Conservation (phyloP, 1,140 invertebrate genomes). For the Helicorthomorpha holstii region DNA sequence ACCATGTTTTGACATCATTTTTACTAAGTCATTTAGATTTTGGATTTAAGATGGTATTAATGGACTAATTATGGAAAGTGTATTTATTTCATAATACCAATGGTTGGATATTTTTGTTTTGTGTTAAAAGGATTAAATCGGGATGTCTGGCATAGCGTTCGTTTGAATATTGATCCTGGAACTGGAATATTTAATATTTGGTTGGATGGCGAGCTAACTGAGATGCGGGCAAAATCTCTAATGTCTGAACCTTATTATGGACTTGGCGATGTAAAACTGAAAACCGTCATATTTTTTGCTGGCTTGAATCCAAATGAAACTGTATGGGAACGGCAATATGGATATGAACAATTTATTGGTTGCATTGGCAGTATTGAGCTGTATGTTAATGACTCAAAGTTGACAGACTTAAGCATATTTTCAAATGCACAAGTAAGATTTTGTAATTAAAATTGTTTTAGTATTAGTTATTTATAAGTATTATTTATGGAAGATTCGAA, state of each 20-base stretch:
- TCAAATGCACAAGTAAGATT: conserved; percentile 51
- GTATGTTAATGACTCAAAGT: conserved; percentile 55
- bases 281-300: conserved; percentile 72
- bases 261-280: conserved; percentile 42
- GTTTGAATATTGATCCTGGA: conserved; percentile 64
- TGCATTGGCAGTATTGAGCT: conserved; percentile 72
- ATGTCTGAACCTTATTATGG: conserved; percentile 63
- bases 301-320: conserved; percentile 68
- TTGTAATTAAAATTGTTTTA: not conserved
- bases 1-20: no score
- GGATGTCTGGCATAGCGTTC: conserved; percentile 74
- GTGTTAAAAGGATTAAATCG: not conserved
- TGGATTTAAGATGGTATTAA: no score
- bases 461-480: not conserved
- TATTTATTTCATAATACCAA: not conserved
- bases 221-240: conserved; percentile 58
- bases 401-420: conserved; percentile 58
- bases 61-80: no score
- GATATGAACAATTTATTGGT: conserved; percentile 78
- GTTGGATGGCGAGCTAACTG: conserved; percentile 54
- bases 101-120: not conserved
- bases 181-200: conserved; percentile 57
- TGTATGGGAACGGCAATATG: conserved; percentile 70
- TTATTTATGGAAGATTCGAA: not conserved
- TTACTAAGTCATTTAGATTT: no score